phyloP scores from a whole-genome alignment of 2,113 vertebrate genomes.

The Strix uralensis region DNA sequence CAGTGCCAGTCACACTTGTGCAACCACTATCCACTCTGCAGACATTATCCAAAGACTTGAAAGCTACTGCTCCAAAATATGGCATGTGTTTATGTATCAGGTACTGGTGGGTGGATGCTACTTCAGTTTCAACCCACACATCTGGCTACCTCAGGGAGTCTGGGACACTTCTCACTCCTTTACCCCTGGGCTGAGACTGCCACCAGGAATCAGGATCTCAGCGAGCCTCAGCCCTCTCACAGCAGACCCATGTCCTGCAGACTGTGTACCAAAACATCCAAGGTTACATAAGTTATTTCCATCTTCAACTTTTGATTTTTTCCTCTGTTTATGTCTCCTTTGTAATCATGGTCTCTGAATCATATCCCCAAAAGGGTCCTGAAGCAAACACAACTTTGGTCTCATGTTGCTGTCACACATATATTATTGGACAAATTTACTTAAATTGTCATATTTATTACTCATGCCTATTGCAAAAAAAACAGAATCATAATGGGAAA shows the following conservation, averaged over 20 bases:
- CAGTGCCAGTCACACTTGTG: neutral
- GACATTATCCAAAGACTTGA: neutral
- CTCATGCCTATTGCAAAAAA: neutral
- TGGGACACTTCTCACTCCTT: neutral
- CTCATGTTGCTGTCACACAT: neutral
- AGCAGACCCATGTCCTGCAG: neutral
- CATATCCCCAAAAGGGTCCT: neutral
- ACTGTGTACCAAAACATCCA: neutral
- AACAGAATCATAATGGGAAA: neutral
- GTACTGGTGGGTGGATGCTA: neutral
- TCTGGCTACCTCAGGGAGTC: neutral
- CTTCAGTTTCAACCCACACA: neutral
- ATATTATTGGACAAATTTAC: neutral
- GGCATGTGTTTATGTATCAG: neutral
- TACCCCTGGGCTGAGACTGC: neutral
- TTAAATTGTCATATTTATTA: neutral
- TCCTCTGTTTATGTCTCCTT: neutral
- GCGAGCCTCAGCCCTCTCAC: neutral
- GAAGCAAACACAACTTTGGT: neutral
- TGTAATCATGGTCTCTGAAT: neutral
- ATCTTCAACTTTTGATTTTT: neutral
- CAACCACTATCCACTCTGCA: neutral
- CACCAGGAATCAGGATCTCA: neutral
- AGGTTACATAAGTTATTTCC: neutral
- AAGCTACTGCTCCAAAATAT: neutral